Base-by-base conservation (phyloP, 2,797 vertebrate genomes). In the Mareca penelope region DNA sequence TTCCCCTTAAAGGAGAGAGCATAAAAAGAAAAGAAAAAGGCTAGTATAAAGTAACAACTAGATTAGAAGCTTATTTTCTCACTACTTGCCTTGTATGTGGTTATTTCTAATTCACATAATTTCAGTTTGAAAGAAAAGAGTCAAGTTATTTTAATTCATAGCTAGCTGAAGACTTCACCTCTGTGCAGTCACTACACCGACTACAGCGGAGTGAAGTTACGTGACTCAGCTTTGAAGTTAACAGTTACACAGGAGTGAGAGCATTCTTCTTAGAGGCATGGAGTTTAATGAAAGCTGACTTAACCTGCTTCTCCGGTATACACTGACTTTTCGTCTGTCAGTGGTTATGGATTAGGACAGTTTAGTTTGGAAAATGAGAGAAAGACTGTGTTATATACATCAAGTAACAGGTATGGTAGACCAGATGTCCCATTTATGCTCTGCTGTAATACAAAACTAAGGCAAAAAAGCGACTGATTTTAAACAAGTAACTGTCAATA, bases 401-500 rank as follows among this genome's bases (percentile, higher is more conserved):
- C 6, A 60, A 77, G n/a, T 53, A 84, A 64, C 11, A 46, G 9
- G 7, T 63, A 42, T 4, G 3, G 68, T 12, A 76, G 48, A 82
- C 6, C 15, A 73, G 48, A 64, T 12, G 64, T 40, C 39, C 31
- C 26, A 53, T 78, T 70, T 85, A 23, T 59, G 23, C 21, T 63
- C 28, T 42, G 63, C 37, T 48, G 12, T 63, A 88, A 65, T 22
- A 85, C 23, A 85, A 83, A 93, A 67, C 12, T n/a, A 73, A 93
- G n/a, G 29, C 48, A 95, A 88, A 91, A 85, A 81, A 72, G 4
- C 23, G 70, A 71, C 5, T 8, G 18, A 63, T 67, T 70, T 73
- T 68, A 77, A 91, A 77, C 24, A 93, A 96, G 77, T 84, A 86
- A 80, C 81, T 73, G 37, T 9, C 75, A 93, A 21, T 92, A 55